Percentiles rank a stretch among this genome's conserved stretches.
Evolutionary conservation across 1,140 invertebrate genomes (phyloP).

Genomic region (Aphelinus certus): DNA sequence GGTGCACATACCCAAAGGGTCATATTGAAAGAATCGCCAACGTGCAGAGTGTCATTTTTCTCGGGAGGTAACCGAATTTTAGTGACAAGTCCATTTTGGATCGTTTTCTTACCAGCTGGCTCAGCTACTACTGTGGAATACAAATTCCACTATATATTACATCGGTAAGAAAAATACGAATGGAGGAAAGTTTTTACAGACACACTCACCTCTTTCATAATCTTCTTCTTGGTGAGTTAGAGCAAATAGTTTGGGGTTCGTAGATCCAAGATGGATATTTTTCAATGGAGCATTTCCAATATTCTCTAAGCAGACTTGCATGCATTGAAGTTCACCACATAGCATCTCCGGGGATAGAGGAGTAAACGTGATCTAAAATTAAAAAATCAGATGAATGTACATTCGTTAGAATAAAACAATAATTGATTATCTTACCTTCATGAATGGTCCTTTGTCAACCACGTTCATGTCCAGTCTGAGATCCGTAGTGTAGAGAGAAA

Average conservation of each 20-base stretch:
- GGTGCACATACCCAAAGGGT: conserved; percentile 77
- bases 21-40: conserved; percentile 69
- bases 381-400: not conserved
- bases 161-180: no score
- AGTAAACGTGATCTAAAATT: conserved; percentile 73
- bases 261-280: conserved; percentile 74
- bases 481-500: conserved; percentile 65
- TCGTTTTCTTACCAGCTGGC: no score
- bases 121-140: conserved; percentile 2
- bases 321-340: conserved; percentile 76
- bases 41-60: conserved; percentile 61
- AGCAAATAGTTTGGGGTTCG: conserved; percentile 75
- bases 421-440: conserved; percentile 69
- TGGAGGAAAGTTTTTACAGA: no score
- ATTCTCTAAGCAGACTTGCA: conserved; percentile 77
- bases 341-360: conserved; percentile 76
- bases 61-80: conserved; percentile 60
- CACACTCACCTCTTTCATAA: conserved; percentile 56
- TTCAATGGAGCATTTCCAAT: conserved; percentile 73
- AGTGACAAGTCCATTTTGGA: conserved; percentile 63
- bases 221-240: conserved; percentile 62
- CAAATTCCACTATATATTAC: not conserved
- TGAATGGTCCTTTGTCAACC: conserved; percentile 75
- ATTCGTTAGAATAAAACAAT: not conserved
- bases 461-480: conserved; percentile 73